phyloP scores from a whole-genome alignment of 2,888 invertebrate genomes.

The Trileptium ribeirensis region DNA sequence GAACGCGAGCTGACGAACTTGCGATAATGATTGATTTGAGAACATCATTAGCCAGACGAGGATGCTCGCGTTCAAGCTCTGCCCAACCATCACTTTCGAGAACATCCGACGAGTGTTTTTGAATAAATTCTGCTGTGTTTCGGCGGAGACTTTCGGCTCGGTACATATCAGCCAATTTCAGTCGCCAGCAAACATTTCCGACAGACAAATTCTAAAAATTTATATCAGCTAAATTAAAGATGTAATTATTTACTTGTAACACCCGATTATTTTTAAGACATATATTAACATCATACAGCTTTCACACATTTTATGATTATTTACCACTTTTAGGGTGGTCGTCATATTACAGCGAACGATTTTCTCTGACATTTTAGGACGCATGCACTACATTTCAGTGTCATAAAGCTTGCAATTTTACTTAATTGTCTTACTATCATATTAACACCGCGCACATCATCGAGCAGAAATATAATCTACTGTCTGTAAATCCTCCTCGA shows the following conservation, averaged over 20 bases:
- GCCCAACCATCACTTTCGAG: conserved; percentile 23
- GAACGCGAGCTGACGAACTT: background rate
- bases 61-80: conserved; percentile 9
- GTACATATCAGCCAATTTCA: conserved; percentile 93
- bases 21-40: conserved; percentile 3
- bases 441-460: too few relatives aligned
- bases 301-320: too few relatives aligned
- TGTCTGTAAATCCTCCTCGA: too few relatives aligned
- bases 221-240: background rate
- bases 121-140: conserved; percentile 27
- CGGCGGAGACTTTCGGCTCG: conserved; percentile 61
- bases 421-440: too few relatives aligned
- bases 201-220: conserved; percentile 82
- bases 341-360: too few relatives aligned
- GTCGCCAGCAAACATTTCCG: conserved; percentile 91
- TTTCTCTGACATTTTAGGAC: too few relatives aligned
- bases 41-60: conserved; percentile 18
- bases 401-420: too few relatives aligned
- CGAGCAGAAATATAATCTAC: too few relatives aligned
- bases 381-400: too few relatives aligned
- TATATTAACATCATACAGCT: too few relatives aligned
- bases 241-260: too few relatives aligned
- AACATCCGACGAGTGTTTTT: conserved; percentile 22
- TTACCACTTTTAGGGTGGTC: background rate
- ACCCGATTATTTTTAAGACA: too few relatives aligned